Evolutionary conservation across 2,888 invertebrate genomes (phyloP).

Genomic region (Beris chalybata): DNA sequence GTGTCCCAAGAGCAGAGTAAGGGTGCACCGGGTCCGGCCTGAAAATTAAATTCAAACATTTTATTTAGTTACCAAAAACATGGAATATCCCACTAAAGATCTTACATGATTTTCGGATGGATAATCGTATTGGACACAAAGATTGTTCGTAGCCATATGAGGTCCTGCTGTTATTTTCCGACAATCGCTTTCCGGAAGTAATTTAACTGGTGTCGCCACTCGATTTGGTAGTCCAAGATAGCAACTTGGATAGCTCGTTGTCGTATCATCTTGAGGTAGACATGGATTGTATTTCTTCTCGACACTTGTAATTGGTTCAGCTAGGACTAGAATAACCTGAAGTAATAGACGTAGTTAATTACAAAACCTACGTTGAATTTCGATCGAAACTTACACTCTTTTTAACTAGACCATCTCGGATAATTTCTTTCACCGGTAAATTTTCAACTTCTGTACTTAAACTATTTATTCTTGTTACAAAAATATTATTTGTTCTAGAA

Average conservation of each 20-base stretch:
- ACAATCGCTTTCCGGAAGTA: slow-evolving; percentile 18
- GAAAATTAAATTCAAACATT: slow-evolving; percentile 5
- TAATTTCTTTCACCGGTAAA: slow-evolving; percentile 20
- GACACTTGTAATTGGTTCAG: slow-evolving; percentile 10
- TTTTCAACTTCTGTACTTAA: slow-evolving; percentile 7
- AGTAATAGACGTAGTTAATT: background rate
- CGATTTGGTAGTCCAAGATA: slow-evolving; percentile 31
- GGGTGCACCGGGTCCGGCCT: slow-evolving; percentile 33
- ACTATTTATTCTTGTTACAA: slow-evolving; percentile 16
- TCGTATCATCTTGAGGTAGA: slow-evolving; percentile 22
- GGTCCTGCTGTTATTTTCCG: slow-evolving; percentile 1
- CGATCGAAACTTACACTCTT: slow-evolving; percentile 23
- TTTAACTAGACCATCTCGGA: slow-evolving; percentile 25
- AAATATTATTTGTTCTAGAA: slow-evolving; percentile 26
- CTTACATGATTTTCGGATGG: slow-evolving; percentile 21
- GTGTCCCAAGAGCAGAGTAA: slow-evolving; percentile 29
- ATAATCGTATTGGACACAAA: slow-evolving; percentile 28
- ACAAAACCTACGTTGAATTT: slow-evolving; percentile 1
- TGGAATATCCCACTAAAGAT: background rate
- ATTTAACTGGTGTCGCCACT: slow-evolving; percentile 12
- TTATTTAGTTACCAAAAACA: background rate
- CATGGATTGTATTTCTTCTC: slow-evolving; percentile 31
- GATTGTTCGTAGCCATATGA: slow-evolving; percentile 8
- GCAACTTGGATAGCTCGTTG: slow-evolving; percentile 12
- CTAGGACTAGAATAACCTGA: slow-evolving; percentile 34